phyloP scores from a whole-genome alignment of 2,113 vertebrate genomes.

The Sitta europaea region DNA sequence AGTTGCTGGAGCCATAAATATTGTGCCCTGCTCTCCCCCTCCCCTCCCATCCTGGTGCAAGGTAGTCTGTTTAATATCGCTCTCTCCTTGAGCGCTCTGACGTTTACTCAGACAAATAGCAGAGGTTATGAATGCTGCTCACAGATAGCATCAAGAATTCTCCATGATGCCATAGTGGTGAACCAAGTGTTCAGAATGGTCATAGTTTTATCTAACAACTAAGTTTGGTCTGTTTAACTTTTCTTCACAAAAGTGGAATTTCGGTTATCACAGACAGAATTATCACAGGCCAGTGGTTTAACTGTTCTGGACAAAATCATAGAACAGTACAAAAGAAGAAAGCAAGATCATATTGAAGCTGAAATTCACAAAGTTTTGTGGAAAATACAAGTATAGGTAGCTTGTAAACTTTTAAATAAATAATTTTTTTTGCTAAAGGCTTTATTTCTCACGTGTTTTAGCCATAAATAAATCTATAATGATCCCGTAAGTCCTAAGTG shows the following conservation, averaged over 20 bases:
- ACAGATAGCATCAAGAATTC: conserved; percentile 81
- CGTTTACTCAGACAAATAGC: conserved; percentile 80
- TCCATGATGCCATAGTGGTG: conserved; percentile 71
- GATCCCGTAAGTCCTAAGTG: neutral
- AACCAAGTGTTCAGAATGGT: conserved; percentile 67
- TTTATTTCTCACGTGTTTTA: neutral
- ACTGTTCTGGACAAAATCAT: conserved; percentile 81
- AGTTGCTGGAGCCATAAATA: conserved; percentile 81
- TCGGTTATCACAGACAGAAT: conserved; percentile 34
- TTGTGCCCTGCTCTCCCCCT: conserved; percentile 68
- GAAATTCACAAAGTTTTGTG: conserved; percentile 61
- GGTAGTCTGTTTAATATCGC: conserved; percentile 83
- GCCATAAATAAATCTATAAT: neutral
- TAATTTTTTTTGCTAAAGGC: neutral
- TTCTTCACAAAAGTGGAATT: conserved; percentile 76
- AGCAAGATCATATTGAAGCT: conserved; percentile 53
- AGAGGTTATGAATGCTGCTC: conserved; percentile 79
- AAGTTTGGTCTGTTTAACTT: conserved; percentile 78
- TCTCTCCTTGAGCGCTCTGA: conserved; percentile 79
- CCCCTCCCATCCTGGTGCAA: conserved; percentile 69
- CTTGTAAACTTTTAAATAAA: conserved; percentile 3
- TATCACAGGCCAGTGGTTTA: conserved; percentile 72
- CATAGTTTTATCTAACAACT: conserved; percentile 77
- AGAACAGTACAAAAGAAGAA: conserved; percentile 67
- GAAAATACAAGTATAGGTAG: conserved; percentile 16